A percentile compares a stretch with the other conserved stretches of the same genome.
Conservation (phyloP, 1,140 invertebrate genomes). For the Drosophila asahinai region DNA sequence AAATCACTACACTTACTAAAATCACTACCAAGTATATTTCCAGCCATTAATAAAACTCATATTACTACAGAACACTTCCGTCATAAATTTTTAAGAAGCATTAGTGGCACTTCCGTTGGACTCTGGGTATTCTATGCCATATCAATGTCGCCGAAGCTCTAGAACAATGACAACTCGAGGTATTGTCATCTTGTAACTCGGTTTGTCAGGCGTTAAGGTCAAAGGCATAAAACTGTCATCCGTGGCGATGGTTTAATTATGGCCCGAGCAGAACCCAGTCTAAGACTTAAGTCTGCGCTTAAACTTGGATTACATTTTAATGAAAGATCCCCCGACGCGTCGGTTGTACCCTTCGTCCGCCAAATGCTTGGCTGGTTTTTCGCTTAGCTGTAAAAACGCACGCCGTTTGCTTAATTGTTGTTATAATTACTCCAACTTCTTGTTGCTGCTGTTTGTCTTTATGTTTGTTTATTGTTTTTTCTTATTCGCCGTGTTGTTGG, state of each 20-base stretch:
- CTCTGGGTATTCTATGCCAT: background rate
- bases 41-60: background rate
- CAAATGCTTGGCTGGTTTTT: constrained; percentile 70
- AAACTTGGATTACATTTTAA: constrained; percentile 64
- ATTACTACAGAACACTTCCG: background rate
- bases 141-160: constrained; percentile 41
- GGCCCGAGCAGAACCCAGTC: constrained; percentile 22
- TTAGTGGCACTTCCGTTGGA: constrained; percentile 23
- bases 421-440: constrained; percentile 76
- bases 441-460: constrained; percentile 46
- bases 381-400: constrained; percentile 81
- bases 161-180: constrained; percentile 26
- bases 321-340: constrained; percentile 37
- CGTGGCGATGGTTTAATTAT: constrained; percentile 62
- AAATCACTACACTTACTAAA: background rate
- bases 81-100: constrained; percentile 4
- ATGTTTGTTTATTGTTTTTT: constrained; percentile 52
- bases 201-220: constrained; percentile 75
- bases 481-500: constrained; percentile 32
- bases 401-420: constrained; percentile 84
- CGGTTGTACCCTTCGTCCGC: constrained; percentile 14
- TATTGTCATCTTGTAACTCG: constrained; percentile 19
- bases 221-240: constrained; percentile 80
- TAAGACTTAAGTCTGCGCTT: constrained; percentile 29
- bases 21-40: background rate